Base-by-base conservation (phyloP, 1,140 invertebrate genomes). In the Atta colombica region DNA sequence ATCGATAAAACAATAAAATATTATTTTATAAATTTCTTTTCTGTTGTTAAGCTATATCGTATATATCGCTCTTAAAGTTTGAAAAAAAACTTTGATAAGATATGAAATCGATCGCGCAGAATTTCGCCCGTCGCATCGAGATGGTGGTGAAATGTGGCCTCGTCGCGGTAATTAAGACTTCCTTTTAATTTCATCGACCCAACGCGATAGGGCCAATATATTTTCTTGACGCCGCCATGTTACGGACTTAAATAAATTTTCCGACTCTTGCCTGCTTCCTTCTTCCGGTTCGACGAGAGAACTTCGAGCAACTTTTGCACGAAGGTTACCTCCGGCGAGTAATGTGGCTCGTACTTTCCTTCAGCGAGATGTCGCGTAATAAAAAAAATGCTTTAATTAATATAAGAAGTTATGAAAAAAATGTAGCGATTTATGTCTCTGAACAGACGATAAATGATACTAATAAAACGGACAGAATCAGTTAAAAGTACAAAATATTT, bases 331-430 rank as follows among this genome's bases (percentile, higher is more conserved):
- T 81, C 14, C 45, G 68, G 25, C 68, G 63, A 81, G 18, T 28
- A 74, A 77, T 60, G 78, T 45, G 51, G 51, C 28, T 72, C 66
- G 55, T 84, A 87, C 80, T 89, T 71, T 77, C 55, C 31, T 78
- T 75, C 21, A 25, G 45, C 18, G 60, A 1, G 86, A 77, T 25
- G 66, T 63, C 53, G 53, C 28, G n/a, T 31, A 49, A 61, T 55
- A 61, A 88, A 89, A 10, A 51, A 92, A 91, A 89, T 90, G 87
- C 89, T 87, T 89, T 80, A 91, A 90, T 92, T 93, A 93, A 93
- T 91, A 85, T 28, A 28, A 53, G 39, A 5, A 68, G 80, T 89
- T 89, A 86, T 90, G 85, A 87, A 39, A 85, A 92, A 88, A 93
- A 92, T 90, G 85, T 68, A 77, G 60, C 86, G 89, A 93, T 92